phyloP scores from a whole-genome alignment of 2,888 invertebrate genomes.

The Neoitamus cyanurus region DNA sequence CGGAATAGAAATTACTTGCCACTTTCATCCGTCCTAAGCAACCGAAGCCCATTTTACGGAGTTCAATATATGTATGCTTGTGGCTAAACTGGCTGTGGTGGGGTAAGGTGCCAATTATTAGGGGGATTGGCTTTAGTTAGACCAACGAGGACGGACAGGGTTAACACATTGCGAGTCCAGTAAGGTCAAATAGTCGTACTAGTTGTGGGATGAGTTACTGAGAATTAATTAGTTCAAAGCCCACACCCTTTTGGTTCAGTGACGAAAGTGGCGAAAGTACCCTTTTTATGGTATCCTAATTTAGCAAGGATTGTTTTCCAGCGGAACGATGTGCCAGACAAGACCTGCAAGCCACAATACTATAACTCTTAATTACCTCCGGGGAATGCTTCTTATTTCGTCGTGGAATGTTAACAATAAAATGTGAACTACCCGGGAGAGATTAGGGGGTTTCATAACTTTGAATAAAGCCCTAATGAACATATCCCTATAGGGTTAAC shows the following conservation, averaged over 20 bases:
- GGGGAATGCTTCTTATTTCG: conserved; percentile 40
- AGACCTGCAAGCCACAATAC: conserved; percentile 6
- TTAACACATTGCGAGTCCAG: background rate
- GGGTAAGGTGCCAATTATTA: conserved; percentile 31
- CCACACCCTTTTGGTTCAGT: background rate
- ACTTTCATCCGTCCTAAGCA: background rate
- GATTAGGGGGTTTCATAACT: conserved; percentile 43
- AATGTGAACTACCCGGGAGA: conserved; percentile 44
- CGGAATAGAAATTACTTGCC: conserved; percentile 19
- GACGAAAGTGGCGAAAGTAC: background rate
- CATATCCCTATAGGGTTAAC: conserved; percentile 33
- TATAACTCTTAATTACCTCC: conserved; percentile 40
- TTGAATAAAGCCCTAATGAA: conserved; percentile 45
- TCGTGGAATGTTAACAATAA: conserved; percentile 45
- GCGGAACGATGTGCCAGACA: background rate
- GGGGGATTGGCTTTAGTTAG: background rate
- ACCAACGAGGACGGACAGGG: background rate
- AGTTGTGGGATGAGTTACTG: conserved; percentile 16
- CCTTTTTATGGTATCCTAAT: conserved; percentile 32
- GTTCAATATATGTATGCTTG: background rate
- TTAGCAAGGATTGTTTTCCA: conserved; percentile 25
- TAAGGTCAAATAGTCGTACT: background rate
- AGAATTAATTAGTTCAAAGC: conserved; percentile 40
- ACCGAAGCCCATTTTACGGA: conserved; percentile 34
- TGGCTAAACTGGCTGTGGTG: conserved; percentile 10